Evolutionary conservation across 2,797 vertebrate species (phyloP).

Genomic region (Meda fulgida): DNA sequence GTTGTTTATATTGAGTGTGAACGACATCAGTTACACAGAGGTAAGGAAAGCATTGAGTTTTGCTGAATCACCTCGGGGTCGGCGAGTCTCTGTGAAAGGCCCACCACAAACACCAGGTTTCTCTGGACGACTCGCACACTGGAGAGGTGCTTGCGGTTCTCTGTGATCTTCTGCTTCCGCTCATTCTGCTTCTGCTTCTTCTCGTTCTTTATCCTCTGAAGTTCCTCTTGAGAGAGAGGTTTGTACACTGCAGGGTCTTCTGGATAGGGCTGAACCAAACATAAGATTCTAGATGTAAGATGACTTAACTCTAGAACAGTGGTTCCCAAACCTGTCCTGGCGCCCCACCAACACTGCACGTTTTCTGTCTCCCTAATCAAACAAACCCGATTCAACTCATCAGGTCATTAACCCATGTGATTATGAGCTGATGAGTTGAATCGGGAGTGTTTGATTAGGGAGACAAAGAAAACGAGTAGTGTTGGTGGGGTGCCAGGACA

Average conservation of each 20-base stretch:
- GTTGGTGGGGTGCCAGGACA: too few relatives aligned
- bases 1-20: not conserved
- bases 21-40: not conserved
- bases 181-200: slow-evolving; percentile 93
- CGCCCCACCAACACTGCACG: too few relatives aligned
- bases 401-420: too few relatives aligned
- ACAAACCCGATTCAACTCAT: too few relatives aligned
- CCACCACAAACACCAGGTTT: slow-evolving; percentile 90
- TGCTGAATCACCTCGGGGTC: slow-evolving; percentile 86
- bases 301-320: not conserved
- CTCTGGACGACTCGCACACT: slow-evolving; percentile 91
- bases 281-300: not conserved
- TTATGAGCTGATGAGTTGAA: too few relatives aligned
- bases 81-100: slow-evolving; percentile 87
- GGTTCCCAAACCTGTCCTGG: too few relatives aligned
- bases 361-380: too few relatives aligned
- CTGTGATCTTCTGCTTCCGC: slow-evolving; percentile 91
- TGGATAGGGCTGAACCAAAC: slow-evolving; percentile 84
- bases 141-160: slow-evolving; percentile 90
- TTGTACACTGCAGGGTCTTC: slow-evolving; percentile 93
- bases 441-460: too few relatives aligned
- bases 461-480: too few relatives aligned
- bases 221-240: slow-evolving; percentile 89
- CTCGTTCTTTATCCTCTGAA: slow-evolving; percentile 92
- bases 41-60: not conserved